These are phyloP conservation scores for Ectemnius lituratus DNA, from an alignment of 2,888 invertebrate genomes.

Conservation along the genomic window DNA sequence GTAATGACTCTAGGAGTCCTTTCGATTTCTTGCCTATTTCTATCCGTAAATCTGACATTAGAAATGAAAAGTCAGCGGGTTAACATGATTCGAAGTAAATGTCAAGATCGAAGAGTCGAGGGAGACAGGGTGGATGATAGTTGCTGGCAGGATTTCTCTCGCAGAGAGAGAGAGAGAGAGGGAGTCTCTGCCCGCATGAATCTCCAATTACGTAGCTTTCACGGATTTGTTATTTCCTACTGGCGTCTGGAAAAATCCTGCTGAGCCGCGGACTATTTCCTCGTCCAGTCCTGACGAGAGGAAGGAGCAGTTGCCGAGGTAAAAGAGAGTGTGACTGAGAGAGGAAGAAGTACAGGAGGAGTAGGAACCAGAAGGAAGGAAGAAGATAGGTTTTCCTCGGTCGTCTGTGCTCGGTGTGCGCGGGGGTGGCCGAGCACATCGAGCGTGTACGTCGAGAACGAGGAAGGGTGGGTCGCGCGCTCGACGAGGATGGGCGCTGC, in stretches of 20 bases:
- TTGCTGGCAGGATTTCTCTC: too few species aligned
- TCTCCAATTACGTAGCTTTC: slow-evolving; percentile 33
- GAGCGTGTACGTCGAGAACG: slow-evolving; percentile 16
- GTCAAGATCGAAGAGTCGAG: too few species aligned
- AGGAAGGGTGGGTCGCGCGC: slow-evolving; percentile 16
- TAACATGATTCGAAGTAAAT: too few species aligned
- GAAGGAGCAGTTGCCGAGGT: slow-evolving; percentile 11
- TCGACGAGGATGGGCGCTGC: neutral
- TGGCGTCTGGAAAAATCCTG: slow-evolving; percentile 55
- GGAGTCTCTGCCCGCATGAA: slow-evolving; percentile 26
- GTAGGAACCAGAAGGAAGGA: slow-evolving; percentile 31
- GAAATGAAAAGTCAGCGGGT: too few species aligned
- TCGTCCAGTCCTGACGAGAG: slow-evolving; percentile 33
- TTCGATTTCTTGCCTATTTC: too few species aligned
- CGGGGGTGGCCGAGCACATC: slow-evolving; percentile 25
- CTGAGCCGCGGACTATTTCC: slow-evolving; percentile 59
- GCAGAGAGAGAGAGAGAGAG: neutral
- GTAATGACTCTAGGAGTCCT: too few species aligned
- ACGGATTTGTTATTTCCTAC: slow-evolving; percentile 47
- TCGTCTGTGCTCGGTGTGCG: too few species aligned
- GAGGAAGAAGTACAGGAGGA: slow-evolving; percentile 18
- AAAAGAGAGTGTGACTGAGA: too few species aligned
- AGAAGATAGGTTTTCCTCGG: slow-evolving; percentile 1
- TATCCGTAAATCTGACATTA: too few species aligned
- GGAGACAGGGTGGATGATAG: too few species aligned